Evolutionary conservation across 2,113 vertebrate species (phyloP).

Genomic region (Cyanoramphus novaezelandiae): DNA sequence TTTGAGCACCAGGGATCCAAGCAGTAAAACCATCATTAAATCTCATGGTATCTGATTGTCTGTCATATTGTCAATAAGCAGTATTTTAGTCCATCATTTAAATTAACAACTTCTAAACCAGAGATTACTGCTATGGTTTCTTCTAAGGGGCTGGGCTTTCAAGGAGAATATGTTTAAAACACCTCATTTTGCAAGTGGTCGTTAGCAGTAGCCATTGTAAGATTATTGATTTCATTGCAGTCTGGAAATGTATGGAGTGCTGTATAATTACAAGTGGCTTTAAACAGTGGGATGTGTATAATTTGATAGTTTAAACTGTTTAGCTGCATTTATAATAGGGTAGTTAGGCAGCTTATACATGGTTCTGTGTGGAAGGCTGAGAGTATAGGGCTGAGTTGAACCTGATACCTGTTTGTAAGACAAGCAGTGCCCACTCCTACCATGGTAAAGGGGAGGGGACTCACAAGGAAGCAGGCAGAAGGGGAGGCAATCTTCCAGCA

Average conservation of each 20-base stretch:
- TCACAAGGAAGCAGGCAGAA: background rate
- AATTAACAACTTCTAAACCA: background rate
- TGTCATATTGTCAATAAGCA: background rate
- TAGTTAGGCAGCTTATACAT: background rate
- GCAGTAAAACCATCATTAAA: background rate
- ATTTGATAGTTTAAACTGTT: background rate
- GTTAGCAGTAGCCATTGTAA: background rate
- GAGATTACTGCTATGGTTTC: background rate
- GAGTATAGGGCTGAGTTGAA: background rate
- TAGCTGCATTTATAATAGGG: background rate
- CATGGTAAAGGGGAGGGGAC: background rate
- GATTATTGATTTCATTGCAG: background rate
- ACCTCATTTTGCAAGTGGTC: background rate
- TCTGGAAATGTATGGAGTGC: background rate
- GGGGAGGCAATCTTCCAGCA: background rate
- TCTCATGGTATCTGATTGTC: background rate
- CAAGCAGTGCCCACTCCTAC: background rate
- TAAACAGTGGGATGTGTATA: background rate
- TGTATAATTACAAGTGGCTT: background rate
- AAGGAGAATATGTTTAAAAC: background rate
- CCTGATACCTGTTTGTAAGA: background rate
- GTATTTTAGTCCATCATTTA: conserved; percentile 4
- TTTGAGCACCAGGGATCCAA: background rate
- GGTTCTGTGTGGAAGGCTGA: background rate
- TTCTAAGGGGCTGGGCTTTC: background rate